phyloP scores from a whole-genome alignment of 2,888 invertebrate genomes.

The Phorcus lineatus region DNA sequence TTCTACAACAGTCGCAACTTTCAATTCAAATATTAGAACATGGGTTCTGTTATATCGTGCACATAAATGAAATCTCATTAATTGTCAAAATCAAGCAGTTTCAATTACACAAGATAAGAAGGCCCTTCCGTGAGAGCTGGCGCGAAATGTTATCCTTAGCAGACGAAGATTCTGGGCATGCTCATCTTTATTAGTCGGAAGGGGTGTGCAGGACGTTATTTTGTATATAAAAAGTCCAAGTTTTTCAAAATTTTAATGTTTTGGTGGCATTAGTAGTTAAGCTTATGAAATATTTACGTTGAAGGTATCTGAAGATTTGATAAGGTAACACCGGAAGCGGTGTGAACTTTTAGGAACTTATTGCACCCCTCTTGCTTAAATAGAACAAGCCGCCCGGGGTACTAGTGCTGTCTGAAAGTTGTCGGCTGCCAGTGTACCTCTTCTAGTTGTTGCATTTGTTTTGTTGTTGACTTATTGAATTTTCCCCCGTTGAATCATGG shows the following conservation, averaged over 20 bases:
- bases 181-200: background rate
- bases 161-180: background rate
- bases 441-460: conserved; percentile 33
- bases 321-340: too few species aligned
- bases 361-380: background rate
- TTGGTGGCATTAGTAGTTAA: too few species aligned
- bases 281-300: too few species aligned
- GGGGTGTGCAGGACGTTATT: background rate
- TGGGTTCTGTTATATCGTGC: too few species aligned
- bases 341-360: background rate
- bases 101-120: too few species aligned
- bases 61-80: too few species aligned
- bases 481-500: conserved; percentile 1
- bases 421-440: conserved; percentile 28
- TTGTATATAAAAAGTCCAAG: background rate
- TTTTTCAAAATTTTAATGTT: too few species aligned
- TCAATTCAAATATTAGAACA: too few species aligned
- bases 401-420: conserved; percentile 19
- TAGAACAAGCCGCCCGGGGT: background rate
- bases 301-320: too few species aligned
- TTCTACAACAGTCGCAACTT: too few species aligned
- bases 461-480: conserved; percentile 19
- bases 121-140: background rate
- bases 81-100: too few species aligned
- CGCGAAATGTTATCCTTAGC: conserved; percentile 10